Conservation (phyloP, 2,888 invertebrate species). For the Drosophila longiperda region DNA sequence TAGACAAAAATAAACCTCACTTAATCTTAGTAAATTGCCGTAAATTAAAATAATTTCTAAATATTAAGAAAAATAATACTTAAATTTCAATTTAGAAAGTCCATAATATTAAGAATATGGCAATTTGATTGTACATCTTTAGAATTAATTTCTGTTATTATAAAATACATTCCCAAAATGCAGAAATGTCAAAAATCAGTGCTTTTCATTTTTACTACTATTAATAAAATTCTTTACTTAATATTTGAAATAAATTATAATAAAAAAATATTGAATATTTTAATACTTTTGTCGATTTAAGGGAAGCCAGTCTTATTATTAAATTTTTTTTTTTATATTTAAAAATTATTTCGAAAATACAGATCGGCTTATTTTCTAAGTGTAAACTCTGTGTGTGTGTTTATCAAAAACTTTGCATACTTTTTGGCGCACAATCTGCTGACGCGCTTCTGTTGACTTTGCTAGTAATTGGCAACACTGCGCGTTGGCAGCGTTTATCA, state of each 20-base stretch:
- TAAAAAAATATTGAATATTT: too few relatives aligned
- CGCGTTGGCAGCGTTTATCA: constrained; percentile 33
- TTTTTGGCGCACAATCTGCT: constrained; percentile 71
- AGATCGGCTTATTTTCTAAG: not conserved
- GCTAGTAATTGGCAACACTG: constrained; percentile 68
- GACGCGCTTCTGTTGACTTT: constrained; percentile 71
- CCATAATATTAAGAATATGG: not conserved
- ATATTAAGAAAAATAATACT: not conserved
- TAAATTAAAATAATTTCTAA: not conserved
- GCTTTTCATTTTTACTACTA: too few relatives aligned
- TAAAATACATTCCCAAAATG: not conserved
- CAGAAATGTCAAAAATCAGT: too few relatives aligned
- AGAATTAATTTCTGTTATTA: not conserved
- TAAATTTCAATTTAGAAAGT: not conserved
- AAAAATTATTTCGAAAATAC: not conserved
- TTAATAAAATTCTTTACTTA: too few relatives aligned
- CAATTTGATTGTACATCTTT: not conserved
- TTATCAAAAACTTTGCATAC: constrained; percentile 54
- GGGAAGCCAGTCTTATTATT: too few relatives aligned
- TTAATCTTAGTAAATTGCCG: not conserved
- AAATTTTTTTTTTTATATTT: too few relatives aligned
- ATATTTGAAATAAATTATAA: too few relatives aligned
- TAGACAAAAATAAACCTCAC: not conserved
- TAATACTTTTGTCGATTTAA: too few relatives aligned
- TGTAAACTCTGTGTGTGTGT: constrained; percentile 9